Base-by-base conservation (phyloP, 1,140 invertebrate genomes). In the Tetraneura akinire region DNA sequence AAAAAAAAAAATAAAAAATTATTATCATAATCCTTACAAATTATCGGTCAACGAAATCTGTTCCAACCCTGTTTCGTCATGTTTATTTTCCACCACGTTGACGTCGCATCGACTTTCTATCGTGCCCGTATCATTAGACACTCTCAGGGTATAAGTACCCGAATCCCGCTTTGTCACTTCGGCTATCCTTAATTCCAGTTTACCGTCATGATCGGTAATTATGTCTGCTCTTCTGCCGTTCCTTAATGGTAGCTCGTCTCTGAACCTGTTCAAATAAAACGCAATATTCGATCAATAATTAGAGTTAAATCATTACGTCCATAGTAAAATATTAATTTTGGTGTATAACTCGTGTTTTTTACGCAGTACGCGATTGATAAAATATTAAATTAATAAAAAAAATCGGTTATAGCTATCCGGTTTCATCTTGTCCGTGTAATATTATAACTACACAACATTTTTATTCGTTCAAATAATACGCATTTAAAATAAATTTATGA, bases 91-190 rank as follows among this genome's bases (percentile, higher is more conserved):
- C 14, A 87, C 84, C 3, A 96, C 90, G 42, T 87, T 85, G 10
- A 97, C 90, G 42, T 89, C 89, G n/a, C 91, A 91, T 14, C 88
- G 90, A 13, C 90, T 94, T 83, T 94, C 92, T 10, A 90, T 88
- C 83, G 90, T 87, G 42, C 96, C 96, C 8, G 96, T 91, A 82
- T 92, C 91, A 86, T 98, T 98, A 9, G 90, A 91, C 5, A 95
- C 96, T 0, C 91, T 90, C 82, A 94, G 96, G 1, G 90, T 91
- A 85, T 98, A 98, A 26, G 91, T 88, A n/a, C 96, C 96, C 3
- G 91, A 91, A 85, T 98, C 96, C 26, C 90, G 86, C 1, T 83
- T 62, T 0, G 89, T 91, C 0, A 91, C 88, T 23, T 89, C 87
- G 3, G 89, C 88, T 21, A 96, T 87, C 4, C 90, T 89, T 8